These are phyloP conservation scores for Catharus minimus DNA, from an alignment of 2,113 vertebrate genomes.

Conservation along the genomic window DNA sequence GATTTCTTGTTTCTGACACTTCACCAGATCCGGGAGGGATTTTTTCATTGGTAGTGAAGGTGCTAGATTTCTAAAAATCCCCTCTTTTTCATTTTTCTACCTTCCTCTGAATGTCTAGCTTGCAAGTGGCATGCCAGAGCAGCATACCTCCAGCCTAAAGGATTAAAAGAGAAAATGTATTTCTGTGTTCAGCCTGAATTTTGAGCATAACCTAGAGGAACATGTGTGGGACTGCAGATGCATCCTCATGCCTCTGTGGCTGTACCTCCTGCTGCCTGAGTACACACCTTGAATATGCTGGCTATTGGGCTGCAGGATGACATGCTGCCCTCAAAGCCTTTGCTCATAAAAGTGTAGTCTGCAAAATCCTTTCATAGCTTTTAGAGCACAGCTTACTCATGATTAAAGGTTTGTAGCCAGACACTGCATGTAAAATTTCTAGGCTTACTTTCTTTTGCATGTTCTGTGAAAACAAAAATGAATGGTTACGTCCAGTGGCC, in stretches of 20 bases:
- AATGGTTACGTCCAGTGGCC: neutral
- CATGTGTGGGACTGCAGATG: neutral
- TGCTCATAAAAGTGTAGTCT: rapidly evolving
- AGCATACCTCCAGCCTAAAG: neutral
- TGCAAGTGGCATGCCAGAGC: neutral
- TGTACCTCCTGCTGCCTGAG: neutral
- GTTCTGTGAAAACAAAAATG: neutral
- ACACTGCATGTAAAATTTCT: neutral
- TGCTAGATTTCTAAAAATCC: neutral
- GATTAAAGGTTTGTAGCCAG: neutral
- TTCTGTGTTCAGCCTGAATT: neutral
- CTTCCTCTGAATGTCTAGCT: neutral
- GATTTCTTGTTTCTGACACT: neutral
- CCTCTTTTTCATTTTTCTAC: neutral
- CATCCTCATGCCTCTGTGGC: neutral
- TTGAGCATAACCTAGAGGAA: neutral
- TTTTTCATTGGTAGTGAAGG: neutral
- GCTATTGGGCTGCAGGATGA: neutral
- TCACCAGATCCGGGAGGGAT: neutral
- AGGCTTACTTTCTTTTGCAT: neutral
- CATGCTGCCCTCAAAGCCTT: neutral
- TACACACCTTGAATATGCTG: rapidly evolving
- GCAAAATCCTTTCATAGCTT: neutral
- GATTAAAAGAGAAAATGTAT: neutral
- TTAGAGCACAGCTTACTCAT: neutral